A percentile compares a stretch with the other conserved stretches of the same genome.
These are phyloP conservation scores for Tupaia tana DNA, from an alignment of 2,113 vertebrate species.

Conservation along the genomic window DNA sequence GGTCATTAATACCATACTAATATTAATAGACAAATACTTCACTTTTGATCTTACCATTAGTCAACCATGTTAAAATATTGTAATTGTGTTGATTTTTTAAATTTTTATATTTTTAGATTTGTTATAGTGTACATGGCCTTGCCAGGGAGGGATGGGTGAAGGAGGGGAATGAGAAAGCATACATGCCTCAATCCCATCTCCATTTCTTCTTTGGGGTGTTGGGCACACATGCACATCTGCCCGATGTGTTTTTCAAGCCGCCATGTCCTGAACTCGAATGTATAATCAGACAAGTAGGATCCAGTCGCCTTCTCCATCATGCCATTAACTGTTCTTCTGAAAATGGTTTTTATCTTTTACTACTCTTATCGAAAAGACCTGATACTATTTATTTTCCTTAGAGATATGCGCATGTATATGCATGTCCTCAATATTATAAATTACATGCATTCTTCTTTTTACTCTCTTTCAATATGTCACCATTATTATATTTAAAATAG, in stretches of 20 bases:
- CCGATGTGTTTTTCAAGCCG: too few species aligned
- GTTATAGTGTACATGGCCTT: too few species aligned
- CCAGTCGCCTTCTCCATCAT: too few species aligned
- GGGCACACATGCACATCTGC: too few species aligned
- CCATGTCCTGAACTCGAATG: too few species aligned
- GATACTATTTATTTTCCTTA: background rate
- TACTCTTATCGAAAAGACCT: background rate
- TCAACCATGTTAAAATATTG: background rate
- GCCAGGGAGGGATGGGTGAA: too few species aligned
- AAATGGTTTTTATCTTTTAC: background rate
- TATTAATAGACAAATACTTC: background rate
- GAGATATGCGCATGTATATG: background rate
- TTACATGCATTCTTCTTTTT: background rate
- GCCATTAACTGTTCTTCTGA: too few species aligned
- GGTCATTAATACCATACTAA: background rate
- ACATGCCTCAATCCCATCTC: too few species aligned
- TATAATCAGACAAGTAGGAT: too few species aligned
- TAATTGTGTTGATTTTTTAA: background rate
- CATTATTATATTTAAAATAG: constrained; percentile 43
- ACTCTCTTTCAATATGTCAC: background rate
- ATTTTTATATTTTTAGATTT: too few species aligned
- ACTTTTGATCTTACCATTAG: background rate
- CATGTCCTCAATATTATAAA: background rate
- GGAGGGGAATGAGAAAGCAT: too few species aligned
- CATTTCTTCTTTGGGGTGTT: too few species aligned